Conservation (phyloP, 37 sponge, comb jelly and placozoan species). For the Bolinopsis microptera region DNA sequence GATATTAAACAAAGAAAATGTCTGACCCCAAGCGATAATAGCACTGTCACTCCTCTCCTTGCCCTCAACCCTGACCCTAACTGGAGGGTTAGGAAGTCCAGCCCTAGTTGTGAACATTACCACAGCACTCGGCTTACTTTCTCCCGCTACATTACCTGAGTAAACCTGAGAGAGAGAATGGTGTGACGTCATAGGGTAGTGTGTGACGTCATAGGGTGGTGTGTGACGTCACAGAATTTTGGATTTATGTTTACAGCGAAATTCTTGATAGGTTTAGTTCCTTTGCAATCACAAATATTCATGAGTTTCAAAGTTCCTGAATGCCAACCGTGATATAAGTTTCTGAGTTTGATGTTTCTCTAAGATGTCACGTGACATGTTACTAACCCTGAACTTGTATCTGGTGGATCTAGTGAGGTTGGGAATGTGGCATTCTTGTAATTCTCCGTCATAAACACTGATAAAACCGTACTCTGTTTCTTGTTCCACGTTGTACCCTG, state of each 20-base stretch:
- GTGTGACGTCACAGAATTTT: too few species aligned
- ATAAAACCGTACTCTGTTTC: slow-evolving; percentile 61
- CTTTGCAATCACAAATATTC: too few species aligned
- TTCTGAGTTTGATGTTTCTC: too few species aligned
- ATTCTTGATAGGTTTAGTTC: too few species aligned
- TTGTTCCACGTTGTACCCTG: slow-evolving; percentile 39
- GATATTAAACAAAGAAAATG: too few species aligned
- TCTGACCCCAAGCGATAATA: slow-evolving; percentile 13
- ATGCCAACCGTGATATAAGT: too few species aligned
- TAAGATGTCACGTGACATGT: background rate
- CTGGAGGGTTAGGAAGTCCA: background rate
- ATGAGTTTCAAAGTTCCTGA: too few species aligned
- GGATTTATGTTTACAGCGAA: too few species aligned
- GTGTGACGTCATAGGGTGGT: too few species aligned
- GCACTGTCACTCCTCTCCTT: slow-evolving; percentile 41
- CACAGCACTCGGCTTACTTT: slow-evolving; percentile 29
- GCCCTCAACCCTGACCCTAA: background rate
- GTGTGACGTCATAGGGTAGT: too few species aligned
- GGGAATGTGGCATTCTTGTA: slow-evolving; percentile 10
- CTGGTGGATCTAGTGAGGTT: background rate
- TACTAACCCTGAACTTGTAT: slow-evolving; percentile 14
- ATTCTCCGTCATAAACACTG: background rate
- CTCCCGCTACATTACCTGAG: slow-evolving; percentile 21
- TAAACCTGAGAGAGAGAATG: slow-evolving; percentile 3
- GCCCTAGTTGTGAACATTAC: slow-evolving; percentile 18